Conservation (phyloP, 2,113 vertebrate genomes). For the Agapornis roseicollis region DNA sequence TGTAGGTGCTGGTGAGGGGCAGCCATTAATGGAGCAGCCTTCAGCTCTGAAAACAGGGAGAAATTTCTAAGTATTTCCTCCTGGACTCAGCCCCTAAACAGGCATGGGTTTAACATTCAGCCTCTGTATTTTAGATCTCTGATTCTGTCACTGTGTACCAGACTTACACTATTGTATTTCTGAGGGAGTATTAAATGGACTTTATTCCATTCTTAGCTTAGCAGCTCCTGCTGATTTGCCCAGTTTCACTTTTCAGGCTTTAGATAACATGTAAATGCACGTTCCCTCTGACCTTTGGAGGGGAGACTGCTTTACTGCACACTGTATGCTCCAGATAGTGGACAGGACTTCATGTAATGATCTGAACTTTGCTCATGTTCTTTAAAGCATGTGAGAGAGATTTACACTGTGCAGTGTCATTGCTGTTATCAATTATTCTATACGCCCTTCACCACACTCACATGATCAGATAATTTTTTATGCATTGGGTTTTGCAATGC, state of each 20-base stretch:
- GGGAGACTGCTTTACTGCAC: not conserved
- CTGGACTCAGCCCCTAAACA: not conserved
- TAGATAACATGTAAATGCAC: not conserved
- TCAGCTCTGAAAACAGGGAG: not conserved
- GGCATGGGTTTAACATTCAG: rapidly evolving
- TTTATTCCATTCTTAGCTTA: not conserved
- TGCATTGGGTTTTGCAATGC: not conserved
- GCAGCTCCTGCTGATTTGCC: not conserved
- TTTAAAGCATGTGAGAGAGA: not conserved
- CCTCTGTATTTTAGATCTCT: not conserved
- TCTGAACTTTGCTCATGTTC: not conserved
- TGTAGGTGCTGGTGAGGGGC: not conserved
- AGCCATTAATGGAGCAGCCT: not conserved
- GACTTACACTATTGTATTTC: not conserved
- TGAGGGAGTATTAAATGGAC: not conserved
- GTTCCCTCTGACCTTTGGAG: not conserved
- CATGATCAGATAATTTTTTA: not conserved
- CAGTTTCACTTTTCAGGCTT: not conserved
- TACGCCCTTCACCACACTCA: not conserved
- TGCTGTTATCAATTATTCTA: not conserved
- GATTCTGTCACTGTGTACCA: not conserved
- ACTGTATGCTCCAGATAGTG: not conserved
- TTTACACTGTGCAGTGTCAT: not conserved
- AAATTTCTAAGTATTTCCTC: not conserved
- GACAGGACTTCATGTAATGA: not conserved